phyloP scores from a whole-genome alignment of 1,140 invertebrate species.

The Maniola jurtina region DNA sequence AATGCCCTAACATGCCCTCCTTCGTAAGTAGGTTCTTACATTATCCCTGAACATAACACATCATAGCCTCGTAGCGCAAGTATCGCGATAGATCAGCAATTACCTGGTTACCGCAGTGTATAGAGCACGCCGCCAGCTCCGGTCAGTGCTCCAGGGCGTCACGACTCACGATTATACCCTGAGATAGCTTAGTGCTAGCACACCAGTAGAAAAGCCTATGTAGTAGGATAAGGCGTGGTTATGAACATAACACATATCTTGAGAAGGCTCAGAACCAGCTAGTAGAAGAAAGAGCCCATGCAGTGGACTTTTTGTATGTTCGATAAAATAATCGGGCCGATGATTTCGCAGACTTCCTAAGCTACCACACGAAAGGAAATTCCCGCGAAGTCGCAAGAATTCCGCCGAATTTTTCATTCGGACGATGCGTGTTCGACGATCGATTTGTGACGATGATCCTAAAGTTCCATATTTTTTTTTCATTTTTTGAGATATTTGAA shows the following conservation, averaged over 20 bases:
- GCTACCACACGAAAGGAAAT: no score
- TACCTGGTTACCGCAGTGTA: background rate
- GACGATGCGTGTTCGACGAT: no score
- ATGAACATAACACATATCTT: background rate
- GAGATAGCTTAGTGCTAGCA: background rate
- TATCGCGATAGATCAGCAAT: conserved; percentile 1
- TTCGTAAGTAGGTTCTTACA: background rate
- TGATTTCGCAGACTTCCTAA: no score
- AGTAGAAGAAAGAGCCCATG: no score
- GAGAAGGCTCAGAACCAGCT: no score
- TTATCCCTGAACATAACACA: background rate
- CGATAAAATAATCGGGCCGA: no score
- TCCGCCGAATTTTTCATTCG: no score
- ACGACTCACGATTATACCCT: conserved; percentile 1
- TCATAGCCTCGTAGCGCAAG: background rate
- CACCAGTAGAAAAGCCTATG: background rate
- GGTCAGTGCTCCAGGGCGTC: conserved; percentile 27
- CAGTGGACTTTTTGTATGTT: no score
- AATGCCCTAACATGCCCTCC: background rate
- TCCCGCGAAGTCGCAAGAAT: no score
- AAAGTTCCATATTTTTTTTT: no score
- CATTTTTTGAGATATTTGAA: no score
- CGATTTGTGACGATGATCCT: no score
- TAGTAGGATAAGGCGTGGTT: background rate
- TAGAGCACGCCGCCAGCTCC: conserved; percentile 10